These are phyloP conservation scores for Dermatophagoides farinae DNA, from an alignment of 1,140 invertebrate genomes.

Conservation along the genomic window DNA sequence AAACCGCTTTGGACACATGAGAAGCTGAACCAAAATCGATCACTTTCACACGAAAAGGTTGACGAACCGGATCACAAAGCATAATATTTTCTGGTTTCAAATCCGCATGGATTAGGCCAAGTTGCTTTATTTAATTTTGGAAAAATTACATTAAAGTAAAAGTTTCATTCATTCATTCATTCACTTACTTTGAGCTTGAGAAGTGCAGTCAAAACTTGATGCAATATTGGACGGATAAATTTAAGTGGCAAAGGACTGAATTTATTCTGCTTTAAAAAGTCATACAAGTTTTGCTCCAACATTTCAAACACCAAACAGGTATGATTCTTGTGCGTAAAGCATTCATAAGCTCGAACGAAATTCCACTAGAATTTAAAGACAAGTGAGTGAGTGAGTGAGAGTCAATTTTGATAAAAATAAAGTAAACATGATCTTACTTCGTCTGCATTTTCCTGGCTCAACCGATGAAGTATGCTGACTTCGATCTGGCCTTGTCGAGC, in stretches of 20 bases:
- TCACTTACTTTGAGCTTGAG: conserved; percentile 78
- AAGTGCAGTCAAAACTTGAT: conserved; percentile 93
- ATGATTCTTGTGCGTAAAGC: conserved; percentile 98
- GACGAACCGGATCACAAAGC: conserved; percentile 88
- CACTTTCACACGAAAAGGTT: conserved; percentile 65
- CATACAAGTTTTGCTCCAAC: conserved; percentile 98
- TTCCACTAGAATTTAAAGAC: conserved; percentile 38
- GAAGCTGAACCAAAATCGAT: conserved; percentile 99
- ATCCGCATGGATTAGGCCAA: conserved; percentile 97
- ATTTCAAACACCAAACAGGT: conserved; percentile 99
- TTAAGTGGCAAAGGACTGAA: conserved; percentile 93
- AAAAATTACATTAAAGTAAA: conserved; percentile 12
- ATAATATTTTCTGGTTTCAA: conserved; percentile 99
- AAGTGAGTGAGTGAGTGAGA: background rate
- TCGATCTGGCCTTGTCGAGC: conserved; percentile 98
- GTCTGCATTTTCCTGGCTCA: conserved; percentile 98
- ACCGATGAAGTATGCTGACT: conserved; percentile 78
- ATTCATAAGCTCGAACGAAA: conserved; percentile 97
- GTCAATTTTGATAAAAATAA: background rate
- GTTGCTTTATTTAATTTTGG: conserved; percentile 44
- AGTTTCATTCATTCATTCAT: too few relatives aligned
- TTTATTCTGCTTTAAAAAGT: conserved; percentile 99
- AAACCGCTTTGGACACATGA: conserved; percentile 96
- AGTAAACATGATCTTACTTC: conserved; percentile 15
- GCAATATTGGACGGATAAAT: conserved; percentile 92